Conservation (phyloP, 2,113 vertebrate species). For the Peromyscus californicus region DNA sequence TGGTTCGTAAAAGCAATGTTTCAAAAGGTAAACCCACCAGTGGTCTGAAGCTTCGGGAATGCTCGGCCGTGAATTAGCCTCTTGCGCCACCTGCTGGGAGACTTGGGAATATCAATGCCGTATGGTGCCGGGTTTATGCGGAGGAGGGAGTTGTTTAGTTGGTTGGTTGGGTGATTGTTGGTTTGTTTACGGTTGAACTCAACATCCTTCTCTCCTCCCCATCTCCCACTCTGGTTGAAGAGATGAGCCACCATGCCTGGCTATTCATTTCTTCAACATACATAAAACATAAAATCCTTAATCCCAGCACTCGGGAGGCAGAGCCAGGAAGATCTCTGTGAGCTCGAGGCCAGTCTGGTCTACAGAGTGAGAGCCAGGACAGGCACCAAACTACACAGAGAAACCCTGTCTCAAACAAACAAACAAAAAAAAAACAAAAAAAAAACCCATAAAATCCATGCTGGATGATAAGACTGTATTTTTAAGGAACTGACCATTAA, state of each 20-base stretch:
- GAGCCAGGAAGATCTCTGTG: no score
- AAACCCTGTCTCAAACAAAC: no score
- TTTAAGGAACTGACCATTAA: neutral
- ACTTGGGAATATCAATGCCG: neutral
- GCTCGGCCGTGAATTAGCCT: neutral
- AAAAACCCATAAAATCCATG: no score
- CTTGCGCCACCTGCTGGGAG: constrained; percentile 69
- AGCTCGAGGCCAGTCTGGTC: no score
- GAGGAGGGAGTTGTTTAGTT: accelerated
- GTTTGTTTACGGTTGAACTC: neutral
- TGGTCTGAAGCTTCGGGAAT: neutral
- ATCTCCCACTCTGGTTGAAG: neutral
- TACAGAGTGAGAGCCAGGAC: no score
- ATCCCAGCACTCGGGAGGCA: no score
- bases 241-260: neutral
- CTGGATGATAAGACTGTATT: neutral
- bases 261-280: neutral
- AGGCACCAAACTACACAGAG: no score
- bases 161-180: neutral
- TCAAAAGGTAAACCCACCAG: neutral
- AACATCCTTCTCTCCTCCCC: no score
- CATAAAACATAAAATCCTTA: neutral
- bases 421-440: no score
- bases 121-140: neutral
- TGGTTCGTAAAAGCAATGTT: neutral